phyloP scores from a whole-genome alignment of 2,888 invertebrate species.

The Polydrusus cervinus region DNA sequence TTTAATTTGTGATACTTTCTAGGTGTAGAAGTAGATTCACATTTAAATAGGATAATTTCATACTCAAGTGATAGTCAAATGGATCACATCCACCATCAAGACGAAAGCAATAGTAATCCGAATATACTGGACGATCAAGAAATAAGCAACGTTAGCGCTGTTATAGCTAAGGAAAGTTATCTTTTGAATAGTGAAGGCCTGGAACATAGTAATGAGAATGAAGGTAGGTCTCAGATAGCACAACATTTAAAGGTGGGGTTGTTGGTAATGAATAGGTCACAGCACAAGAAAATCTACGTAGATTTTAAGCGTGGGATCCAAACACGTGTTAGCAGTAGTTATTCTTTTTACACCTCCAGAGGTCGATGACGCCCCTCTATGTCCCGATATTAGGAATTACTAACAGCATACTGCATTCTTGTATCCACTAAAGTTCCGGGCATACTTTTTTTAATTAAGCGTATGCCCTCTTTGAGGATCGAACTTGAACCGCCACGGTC shows the following conservation, averaged over 20 bases:
- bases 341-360: too few species aligned
- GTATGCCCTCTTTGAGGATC: too few species aligned
- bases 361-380: too few species aligned
- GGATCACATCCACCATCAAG: conserved; percentile 37
- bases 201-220: conserved; percentile 10
- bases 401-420: too few species aligned
- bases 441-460: too few species aligned
- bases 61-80: conserved; percentile 50
- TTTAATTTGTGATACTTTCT: neutral
- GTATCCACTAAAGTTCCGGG: too few species aligned
- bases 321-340: too few species aligned
- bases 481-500: too few species aligned
- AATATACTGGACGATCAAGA: conserved; percentile 35
- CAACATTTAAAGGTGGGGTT: neutral
- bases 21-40: conserved; percentile 48
- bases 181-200: conserved; percentile 24
- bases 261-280: too few species aligned
- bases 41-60: conserved; percentile 49
- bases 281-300: too few species aligned
- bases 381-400: too few species aligned
- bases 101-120: conserved; percentile 21
- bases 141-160: conserved; percentile 30
- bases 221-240: neutral
- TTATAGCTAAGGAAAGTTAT: conserved; percentile 28
- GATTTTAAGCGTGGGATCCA: too few species aligned